A percentile compares a stretch with the other conserved stretches of the same genome.
phyloP scores from a whole-genome alignment of 2,888 invertebrate species.

The Lasioglossum morio region DNA sequence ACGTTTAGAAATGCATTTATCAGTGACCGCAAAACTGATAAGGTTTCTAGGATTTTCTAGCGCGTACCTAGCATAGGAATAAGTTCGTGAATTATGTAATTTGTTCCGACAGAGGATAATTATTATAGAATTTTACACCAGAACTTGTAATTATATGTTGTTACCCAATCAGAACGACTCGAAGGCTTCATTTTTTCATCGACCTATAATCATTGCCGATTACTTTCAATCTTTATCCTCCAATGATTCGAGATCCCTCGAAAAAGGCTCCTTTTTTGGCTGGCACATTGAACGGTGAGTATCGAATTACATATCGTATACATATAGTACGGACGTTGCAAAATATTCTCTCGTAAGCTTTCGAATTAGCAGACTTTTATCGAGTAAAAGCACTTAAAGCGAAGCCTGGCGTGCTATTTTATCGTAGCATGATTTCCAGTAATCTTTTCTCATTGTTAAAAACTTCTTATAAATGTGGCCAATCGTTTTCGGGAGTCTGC shows the following conservation, averaged over 20 bases:
- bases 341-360: not conserved
- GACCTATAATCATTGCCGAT: not conserved
- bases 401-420: too few species aligned
- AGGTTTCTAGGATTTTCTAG: constrained; percentile 41
- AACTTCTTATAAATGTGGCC: not conserved
- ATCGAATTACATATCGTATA: not conserved
- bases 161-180: constrained; percentile 6
- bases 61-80: constrained; percentile 50
- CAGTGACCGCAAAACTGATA: constrained; percentile 24
- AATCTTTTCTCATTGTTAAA: not conserved
- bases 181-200: not conserved
- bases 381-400: too few species aligned
- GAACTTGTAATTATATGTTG: constrained; percentile 31
- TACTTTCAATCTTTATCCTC: not conserved
- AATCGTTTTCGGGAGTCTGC: not conserved
- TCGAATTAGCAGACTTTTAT: not conserved
- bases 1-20: constrained; percentile 17
- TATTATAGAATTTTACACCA: constrained; percentile 74
- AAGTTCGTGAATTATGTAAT: constrained; percentile 68
- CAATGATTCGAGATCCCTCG: too few species aligned
- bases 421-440: too few species aligned
- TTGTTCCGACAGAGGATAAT: constrained; percentile 68
- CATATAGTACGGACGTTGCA: not conserved
- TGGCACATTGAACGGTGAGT: not conserved
- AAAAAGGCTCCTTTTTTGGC: not conserved